Conservation (phyloP, 2,113 vertebrate genomes). For the Desmodus rotundus region DNA sequence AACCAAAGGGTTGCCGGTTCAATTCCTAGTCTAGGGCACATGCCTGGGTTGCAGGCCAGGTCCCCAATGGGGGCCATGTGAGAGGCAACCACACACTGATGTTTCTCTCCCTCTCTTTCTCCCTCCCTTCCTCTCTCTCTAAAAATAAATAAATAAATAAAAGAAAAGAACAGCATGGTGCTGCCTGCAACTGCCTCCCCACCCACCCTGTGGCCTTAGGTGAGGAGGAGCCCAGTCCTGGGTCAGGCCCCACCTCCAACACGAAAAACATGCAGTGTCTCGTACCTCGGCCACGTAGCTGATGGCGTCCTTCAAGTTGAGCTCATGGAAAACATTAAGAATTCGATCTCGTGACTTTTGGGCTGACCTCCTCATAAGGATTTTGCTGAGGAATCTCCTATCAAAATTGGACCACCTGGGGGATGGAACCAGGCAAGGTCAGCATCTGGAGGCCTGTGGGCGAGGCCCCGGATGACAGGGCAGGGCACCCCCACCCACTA, state of each 20-base stretch:
- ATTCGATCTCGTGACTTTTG: slow-evolving; percentile 90
- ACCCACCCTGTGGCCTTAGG: neutral
- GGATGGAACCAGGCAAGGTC: slow-evolving; percentile 47
- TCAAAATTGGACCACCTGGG: slow-evolving; percentile 94
- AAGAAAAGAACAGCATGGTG: neutral
- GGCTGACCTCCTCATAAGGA: slow-evolving; percentile 91
- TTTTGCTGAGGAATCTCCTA: slow-evolving; percentile 86
- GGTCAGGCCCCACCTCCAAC: neutral
- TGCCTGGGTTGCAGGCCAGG: too few species aligned
- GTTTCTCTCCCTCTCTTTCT: too few species aligned
- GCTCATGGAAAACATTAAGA: slow-evolving; percentile 93
- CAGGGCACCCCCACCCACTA: neutral
- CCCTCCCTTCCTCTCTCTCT: too few species aligned
- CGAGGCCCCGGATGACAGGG: neutral
- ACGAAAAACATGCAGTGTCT: neutral
- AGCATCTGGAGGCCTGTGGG: neutral
- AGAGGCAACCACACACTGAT: too few species aligned
- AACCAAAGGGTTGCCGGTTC: too few species aligned
- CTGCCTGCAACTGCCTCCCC: neutral
- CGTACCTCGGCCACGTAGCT: slow-evolving; percentile 93
- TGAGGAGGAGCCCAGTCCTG: neutral
- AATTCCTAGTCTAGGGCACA: too few species aligned
- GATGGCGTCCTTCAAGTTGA: slow-evolving; percentile 96
- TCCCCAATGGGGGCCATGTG: too few species aligned
- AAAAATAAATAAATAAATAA: too few species aligned